Percentiles rank a stretch among this genome's conserved stretches.
phyloP scores from a whole-genome alignment of 1,140 invertebrate genomes.

The Drosophila eugracilis region DNA sequence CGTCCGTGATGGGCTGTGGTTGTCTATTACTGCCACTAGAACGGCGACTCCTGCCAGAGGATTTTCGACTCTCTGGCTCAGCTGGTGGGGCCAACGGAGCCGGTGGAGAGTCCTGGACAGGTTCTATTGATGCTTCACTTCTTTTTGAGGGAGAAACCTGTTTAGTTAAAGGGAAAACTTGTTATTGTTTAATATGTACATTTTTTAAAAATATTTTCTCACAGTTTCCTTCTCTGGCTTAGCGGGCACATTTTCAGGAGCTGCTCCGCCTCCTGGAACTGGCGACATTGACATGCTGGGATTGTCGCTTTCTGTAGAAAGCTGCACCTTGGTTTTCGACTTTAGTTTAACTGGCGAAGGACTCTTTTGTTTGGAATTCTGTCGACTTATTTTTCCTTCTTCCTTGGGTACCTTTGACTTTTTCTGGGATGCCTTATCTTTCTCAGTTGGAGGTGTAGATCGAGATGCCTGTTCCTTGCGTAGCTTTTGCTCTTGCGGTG shows the following conservation, averaged over 20 bases:
- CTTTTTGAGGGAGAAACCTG: not conserved
- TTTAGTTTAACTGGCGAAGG: slow-evolving; percentile 55
- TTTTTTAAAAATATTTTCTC: not conserved
- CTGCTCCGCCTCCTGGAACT: slow-evolving; percentile 9
- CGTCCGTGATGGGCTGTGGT: not conserved
- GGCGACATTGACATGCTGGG: slow-evolving; percentile 38
- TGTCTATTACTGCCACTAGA: slow-evolving; percentile 62
- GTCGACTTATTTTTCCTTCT: slow-evolving; percentile 28
- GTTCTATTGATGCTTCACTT: slow-evolving; percentile 12
- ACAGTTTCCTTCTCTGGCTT: not conserved
- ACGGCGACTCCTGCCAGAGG: slow-evolving; percentile 60
- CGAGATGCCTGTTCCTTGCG: slow-evolving; percentile 42
- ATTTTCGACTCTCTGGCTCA: slow-evolving; percentile 61
- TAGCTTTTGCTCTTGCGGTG: slow-evolving; percentile 65
- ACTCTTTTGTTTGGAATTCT: slow-evolving; percentile 63
- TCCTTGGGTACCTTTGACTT: slow-evolving; percentile 21
- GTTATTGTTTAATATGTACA: too few species aligned
- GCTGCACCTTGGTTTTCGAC: slow-evolving; percentile 36
- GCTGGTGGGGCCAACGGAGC: slow-evolving; percentile 9
- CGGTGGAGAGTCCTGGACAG: slow-evolving; percentile 13
- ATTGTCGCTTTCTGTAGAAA: slow-evolving; percentile 52
- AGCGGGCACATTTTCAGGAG: slow-evolving; percentile 1
- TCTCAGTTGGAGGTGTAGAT: slow-evolving; percentile 36
- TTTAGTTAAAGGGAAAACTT: not conserved
- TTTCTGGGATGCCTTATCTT: slow-evolving; percentile 37